Percentiles rank a stretch among this genome's conserved stretches.
phyloP scores from a whole-genome alignment of 2,113 vertebrate species.

The Phaetusa simplex region DNA sequence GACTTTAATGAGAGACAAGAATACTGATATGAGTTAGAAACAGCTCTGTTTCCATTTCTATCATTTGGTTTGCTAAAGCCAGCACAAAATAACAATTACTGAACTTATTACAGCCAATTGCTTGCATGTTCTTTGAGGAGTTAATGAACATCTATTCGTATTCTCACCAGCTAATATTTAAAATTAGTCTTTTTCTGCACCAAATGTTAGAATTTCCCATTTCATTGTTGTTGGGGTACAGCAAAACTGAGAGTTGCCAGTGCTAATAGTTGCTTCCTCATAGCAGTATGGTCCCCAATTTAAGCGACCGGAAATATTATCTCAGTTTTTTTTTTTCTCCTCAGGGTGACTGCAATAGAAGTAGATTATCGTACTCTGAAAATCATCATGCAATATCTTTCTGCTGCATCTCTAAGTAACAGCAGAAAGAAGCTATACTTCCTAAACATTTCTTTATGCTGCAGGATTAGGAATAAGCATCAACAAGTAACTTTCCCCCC shows the following conservation, averaged over 20 bases:
- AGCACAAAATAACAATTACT: constrained; percentile 46
- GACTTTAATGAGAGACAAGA: constrained; percentile 57
- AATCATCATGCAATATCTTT: constrained; percentile 43
- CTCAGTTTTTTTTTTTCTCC: constrained; percentile 29
- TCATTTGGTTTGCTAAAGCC: constrained; percentile 35
- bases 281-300: background rate
- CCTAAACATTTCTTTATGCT: background rate
- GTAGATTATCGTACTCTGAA: constrained; percentile 45
- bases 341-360: constrained; percentile 17
- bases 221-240: constrained; percentile 44
- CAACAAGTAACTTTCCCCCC: background rate
- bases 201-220: constrained; percentile 38
- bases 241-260: constrained; percentile 42
- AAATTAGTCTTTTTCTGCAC: constrained; percentile 22
- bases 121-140: constrained; percentile 13
- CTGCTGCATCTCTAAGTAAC: background rate
- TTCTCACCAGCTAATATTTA: constrained; percentile 57
- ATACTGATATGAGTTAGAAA: constrained; percentile 36
- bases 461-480: background rate
- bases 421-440: background rate
- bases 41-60: constrained; percentile 19
- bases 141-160: constrained; percentile 25
- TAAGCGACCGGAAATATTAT: constrained; percentile 38
- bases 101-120: constrained; percentile 6
- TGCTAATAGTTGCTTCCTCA: constrained; percentile 4